Conservation (phyloP, 1,140 invertebrate species). For the Littorina saxatilis region DNA sequence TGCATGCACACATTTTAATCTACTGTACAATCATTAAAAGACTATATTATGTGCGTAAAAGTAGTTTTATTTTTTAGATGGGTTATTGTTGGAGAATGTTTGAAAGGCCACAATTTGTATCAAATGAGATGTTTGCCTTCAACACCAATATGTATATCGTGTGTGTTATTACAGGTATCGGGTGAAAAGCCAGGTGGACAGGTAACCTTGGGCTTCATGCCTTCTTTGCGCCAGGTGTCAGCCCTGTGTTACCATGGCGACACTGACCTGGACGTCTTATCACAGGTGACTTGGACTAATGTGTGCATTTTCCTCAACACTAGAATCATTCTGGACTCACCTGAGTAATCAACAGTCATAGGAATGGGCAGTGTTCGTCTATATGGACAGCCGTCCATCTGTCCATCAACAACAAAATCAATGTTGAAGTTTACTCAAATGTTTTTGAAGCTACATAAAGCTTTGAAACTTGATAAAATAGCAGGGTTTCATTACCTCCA, state of each 20-base stretch:
- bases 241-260: constrained; percentile 82
- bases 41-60: too few relatives aligned
- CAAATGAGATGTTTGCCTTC: too few relatives aligned
- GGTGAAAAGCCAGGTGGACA: constrained; percentile 78
- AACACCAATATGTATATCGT: too few relatives aligned
- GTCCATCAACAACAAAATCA: neutral
- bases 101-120: too few relatives aligned
- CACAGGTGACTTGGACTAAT: constrained; percentile 55
- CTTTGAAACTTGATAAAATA: too few relatives aligned
- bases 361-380: neutral
- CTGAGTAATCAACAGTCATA: neutral
- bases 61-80: too few relatives aligned
- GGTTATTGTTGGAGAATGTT: too few relatives aligned
- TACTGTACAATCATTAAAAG: too few relatives aligned
- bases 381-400: neutral
- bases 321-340: neutral
- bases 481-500: too few relatives aligned
- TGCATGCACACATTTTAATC: too few relatives aligned
- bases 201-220: constrained; percentile 81
- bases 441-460: neutral
- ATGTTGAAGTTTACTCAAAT: neutral
- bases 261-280: constrained; percentile 78
- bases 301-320: too few relatives aligned
- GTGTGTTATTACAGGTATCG: neutral
- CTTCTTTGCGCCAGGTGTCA: constrained; percentile 83